Conservation (phyloP, 2,888 invertebrate genomes). For the Meta bourneti region DNA sequence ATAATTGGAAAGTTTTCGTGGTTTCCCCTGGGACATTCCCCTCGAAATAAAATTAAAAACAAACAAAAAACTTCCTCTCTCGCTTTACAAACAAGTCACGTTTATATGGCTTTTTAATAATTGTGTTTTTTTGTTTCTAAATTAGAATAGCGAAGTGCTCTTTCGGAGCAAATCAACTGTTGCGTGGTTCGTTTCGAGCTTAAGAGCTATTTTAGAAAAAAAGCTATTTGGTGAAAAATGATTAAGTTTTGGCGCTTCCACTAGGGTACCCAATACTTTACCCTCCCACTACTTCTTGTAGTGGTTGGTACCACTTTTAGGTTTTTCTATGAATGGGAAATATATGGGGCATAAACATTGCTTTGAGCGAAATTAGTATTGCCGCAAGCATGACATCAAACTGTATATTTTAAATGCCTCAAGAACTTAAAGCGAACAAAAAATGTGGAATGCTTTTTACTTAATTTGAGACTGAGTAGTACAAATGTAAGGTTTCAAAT, state of each 20-base stretch:
- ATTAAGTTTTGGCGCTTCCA: background rate
- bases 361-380: too few species aligned
- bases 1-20: constrained; percentile 51
- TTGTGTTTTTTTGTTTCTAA: background rate
- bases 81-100: constrained; percentile 12
- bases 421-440: too few species aligned
- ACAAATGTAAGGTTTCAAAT: too few species aligned
- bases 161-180: background rate
- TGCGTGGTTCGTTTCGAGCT: background rate
- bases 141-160: background rate
- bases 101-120: background rate
- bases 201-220: background rate
- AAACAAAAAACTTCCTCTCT: background rate
- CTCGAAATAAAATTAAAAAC: constrained; percentile 9
- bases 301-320: too few species aligned
- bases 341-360: too few species aligned
- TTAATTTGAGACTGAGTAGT: too few species aligned
- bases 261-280: background rate
- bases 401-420: too few species aligned
- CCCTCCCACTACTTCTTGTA: background rate
- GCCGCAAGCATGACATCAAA: too few species aligned
- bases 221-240: background rate
- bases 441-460: too few species aligned
- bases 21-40: background rate
- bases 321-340: too few species aligned